phyloP scores from a whole-genome alignment of 2,797 vertebrate genomes.

The Phrynocephalus forsythii region DNA sequence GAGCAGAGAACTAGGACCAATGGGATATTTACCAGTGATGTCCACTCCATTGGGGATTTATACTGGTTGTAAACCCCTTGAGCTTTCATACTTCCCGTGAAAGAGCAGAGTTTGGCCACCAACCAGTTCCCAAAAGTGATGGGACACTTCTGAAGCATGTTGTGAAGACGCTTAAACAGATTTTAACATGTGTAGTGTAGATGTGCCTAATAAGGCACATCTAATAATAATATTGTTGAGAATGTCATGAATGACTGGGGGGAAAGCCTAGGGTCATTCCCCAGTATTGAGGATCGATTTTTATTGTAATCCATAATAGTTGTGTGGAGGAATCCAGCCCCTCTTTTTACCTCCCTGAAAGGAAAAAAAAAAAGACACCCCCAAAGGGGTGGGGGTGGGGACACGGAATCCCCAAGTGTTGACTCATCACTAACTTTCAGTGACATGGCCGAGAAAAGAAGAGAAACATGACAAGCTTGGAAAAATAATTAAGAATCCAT shows the following conservation, averaged over 20 bases:
- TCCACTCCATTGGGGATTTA: background rate
- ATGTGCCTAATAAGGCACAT: background rate
- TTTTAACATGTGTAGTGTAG: background rate
- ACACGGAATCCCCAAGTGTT: slow-evolving; percentile 16
- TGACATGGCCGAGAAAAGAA: slow-evolving; percentile 31
- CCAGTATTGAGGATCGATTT: background rate
- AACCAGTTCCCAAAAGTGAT: background rate
- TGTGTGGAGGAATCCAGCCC: background rate
- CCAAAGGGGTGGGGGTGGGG: background rate
- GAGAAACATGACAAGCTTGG: slow-evolving; percentile 45
- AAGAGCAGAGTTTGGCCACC: background rate
- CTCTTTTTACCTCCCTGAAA: background rate
- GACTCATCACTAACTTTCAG: slow-evolving; percentile 24
- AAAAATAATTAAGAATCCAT: slow-evolving; percentile 50
- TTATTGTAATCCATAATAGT: background rate
- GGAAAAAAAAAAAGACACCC: background rate
- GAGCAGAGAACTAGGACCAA: background rate
- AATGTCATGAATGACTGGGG: background rate
- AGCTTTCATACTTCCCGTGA: background rate
- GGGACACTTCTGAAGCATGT: background rate
- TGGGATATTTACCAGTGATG: background rate
- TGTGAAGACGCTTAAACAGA: background rate
- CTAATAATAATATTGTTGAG: background rate
- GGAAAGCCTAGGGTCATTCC: background rate
- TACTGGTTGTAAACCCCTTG: background rate